Percentiles rank a stretch among this genome's conserved stretches.
phyloP scores from a whole-genome alignment of 2,797 vertebrate genomes.

The Columba guinea region DNA sequence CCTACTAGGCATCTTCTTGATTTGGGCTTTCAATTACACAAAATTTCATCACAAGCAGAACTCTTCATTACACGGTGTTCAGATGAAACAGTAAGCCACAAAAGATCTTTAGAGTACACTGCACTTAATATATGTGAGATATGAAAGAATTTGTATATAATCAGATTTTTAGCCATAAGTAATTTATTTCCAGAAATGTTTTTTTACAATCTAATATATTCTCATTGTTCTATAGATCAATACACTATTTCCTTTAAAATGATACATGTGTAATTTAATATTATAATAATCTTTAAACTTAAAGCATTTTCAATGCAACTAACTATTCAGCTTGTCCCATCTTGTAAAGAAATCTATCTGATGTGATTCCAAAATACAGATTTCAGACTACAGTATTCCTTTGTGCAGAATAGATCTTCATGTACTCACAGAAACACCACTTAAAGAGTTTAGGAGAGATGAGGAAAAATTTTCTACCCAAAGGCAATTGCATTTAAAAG shows the following conservation, averaged over 20 bases:
- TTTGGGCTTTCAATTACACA: constrained; percentile 14
- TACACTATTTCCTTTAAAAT: not conserved
- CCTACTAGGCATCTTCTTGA: not conserved
- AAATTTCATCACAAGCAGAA: constrained; percentile 2
- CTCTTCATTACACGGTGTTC: not conserved
- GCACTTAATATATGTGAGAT: not conserved
- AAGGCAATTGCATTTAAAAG: not conserved
- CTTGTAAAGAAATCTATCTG: not conserved
- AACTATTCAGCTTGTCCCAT: not conserved
- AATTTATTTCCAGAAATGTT: not conserved
- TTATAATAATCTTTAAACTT: not conserved
- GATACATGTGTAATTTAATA: not conserved
- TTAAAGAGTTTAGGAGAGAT: constrained; percentile 7
- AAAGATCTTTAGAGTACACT: not conserved
- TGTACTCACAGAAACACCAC: not conserved
- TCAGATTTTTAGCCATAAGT: not conserved
- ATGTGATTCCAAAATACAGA: not conserved
- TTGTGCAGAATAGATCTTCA: not conserved
- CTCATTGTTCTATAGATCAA: not conserved
- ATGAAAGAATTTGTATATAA: constrained; percentile 16
- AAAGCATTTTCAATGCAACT: constrained; percentile 2
- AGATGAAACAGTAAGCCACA: not conserved
- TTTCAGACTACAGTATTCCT: not conserved
- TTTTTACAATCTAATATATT: not conserved
- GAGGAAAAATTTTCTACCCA: not conserved